phyloP scores from a whole-genome alignment of 2,797 vertebrate genomes.

The Chelidonichthys spinosus region DNA sequence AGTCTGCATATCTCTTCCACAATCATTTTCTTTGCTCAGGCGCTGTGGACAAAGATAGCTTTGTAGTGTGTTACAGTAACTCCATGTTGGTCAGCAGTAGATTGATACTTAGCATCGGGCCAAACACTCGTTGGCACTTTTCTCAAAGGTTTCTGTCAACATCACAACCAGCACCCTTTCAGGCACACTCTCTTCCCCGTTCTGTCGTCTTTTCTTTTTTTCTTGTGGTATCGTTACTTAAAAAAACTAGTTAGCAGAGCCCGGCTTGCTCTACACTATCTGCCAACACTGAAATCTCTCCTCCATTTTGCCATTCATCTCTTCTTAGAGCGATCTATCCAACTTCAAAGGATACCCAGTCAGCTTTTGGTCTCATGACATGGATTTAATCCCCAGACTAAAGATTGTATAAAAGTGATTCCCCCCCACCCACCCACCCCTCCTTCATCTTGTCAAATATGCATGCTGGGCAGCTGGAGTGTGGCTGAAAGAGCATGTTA shows the following conservation, averaged over 20 bases:
- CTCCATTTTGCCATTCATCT: slow-evolving; percentile 71
- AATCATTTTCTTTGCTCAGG: slow-evolving; percentile 20
- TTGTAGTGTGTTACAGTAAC: background rate
- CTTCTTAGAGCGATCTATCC: slow-evolving; percentile 70
- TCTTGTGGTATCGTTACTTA: slow-evolving; percentile 48
- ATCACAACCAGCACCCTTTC: slow-evolving; percentile 45
- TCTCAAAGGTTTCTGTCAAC: slow-evolving; percentile 57
- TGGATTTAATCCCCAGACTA: slow-evolving; percentile 75
- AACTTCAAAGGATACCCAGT: slow-evolving; percentile 73
- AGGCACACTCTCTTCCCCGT: slow-evolving; percentile 37
- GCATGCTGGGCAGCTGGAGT: slow-evolving; percentile 56
- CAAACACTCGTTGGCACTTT: slow-evolving; percentile 36
- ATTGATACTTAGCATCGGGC: slow-evolving; percentile 42
- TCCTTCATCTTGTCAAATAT: slow-evolving; percentile 61
- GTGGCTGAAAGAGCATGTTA: slow-evolving; percentile 56
- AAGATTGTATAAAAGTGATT: slow-evolving; percentile 67
- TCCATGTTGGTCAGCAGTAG: slow-evolving; percentile 4
- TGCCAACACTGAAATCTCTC: slow-evolving; percentile 68
- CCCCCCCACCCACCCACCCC: slow-evolving; percentile 2
- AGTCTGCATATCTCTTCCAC: slow-evolving; percentile 1
- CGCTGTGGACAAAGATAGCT: background rate
- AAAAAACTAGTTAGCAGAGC: slow-evolving; percentile 47
- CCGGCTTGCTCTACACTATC: slow-evolving; percentile 64
- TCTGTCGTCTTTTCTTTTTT: slow-evolving; percentile 58
- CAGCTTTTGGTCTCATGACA: slow-evolving; percentile 75